phyloP scores from a whole-genome alignment of 2,797 vertebrate species.

The Botia kubotai region DNA sequence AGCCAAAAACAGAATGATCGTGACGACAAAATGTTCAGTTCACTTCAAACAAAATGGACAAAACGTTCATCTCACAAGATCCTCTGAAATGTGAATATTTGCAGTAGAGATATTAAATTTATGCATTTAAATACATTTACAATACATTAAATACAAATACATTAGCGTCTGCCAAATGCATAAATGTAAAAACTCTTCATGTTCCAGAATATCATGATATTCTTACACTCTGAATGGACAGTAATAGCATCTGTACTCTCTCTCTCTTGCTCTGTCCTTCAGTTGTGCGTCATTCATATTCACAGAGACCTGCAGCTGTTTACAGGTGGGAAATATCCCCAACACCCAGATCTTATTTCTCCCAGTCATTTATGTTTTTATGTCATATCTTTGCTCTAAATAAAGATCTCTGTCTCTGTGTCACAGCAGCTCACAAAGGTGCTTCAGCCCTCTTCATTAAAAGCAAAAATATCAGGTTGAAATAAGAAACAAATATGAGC shows the following conservation, averaged over 20 bases:
- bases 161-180: too few species aligned
- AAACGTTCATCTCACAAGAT: too few species aligned
- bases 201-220: not conserved
- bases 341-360: not conserved
- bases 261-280: not conserved
- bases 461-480: not conserved
- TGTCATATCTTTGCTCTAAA: constrained; percentile 23
- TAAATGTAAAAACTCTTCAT: not conserved
- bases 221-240: constrained; percentile 9
- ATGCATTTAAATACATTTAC: too few species aligned
- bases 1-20: constrained; percentile 11
- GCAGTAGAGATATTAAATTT: too few species aligned
- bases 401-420: constrained; percentile 2
- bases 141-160: too few species aligned
- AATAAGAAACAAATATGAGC: not conserved
- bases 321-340: not conserved
- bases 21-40: not conserved
- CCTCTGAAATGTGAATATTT: too few species aligned
- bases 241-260: constrained; percentile 30
- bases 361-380: not conserved
- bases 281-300: constrained; percentile 1
- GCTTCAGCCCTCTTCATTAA: not conserved
- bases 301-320: not conserved
- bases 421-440: constrained; percentile 1
- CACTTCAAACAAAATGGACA: not conserved